Percentiles rank a stretch among this genome's conserved stretches.
Conservation (phyloP, 2,888 invertebrate genomes). For the Stenolophus ochropezus region DNA sequence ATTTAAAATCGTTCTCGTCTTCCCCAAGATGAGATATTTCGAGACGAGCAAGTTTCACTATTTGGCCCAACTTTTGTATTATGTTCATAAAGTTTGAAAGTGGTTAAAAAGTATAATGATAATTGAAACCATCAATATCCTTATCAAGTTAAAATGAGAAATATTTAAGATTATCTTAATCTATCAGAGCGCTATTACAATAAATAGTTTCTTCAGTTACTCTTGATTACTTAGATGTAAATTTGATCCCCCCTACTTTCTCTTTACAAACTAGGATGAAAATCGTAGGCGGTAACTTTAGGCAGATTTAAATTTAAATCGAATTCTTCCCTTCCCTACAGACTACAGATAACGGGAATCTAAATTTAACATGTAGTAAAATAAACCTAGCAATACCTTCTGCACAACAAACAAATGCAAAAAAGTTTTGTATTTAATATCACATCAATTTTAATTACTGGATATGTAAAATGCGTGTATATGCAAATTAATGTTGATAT, state of each 20-base stretch:
- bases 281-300: neutral
- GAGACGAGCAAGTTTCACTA: no score
- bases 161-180: neutral
- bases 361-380: neutral
- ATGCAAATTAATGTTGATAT: neutral
- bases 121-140: no score
- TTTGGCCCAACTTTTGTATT: no score
- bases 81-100: no score
- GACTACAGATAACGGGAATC: neutral
- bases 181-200: neutral
- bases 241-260: neutral
- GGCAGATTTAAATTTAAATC: slow-evolving; percentile 28
- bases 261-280: neutral
- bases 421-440: neutral
- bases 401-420: neutral
- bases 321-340: neutral
- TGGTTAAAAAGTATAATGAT: no score
- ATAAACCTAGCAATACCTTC: neutral
- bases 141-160: no score
- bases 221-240: neutral
- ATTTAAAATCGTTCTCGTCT: no score
- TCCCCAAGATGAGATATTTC: no score
- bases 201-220: neutral
- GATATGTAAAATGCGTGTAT: neutral
- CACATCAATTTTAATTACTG: neutral